Evolutionary conservation across 1,140 invertebrate genomes (phyloP).

Genomic region (Mylabris phalerata): DNA sequence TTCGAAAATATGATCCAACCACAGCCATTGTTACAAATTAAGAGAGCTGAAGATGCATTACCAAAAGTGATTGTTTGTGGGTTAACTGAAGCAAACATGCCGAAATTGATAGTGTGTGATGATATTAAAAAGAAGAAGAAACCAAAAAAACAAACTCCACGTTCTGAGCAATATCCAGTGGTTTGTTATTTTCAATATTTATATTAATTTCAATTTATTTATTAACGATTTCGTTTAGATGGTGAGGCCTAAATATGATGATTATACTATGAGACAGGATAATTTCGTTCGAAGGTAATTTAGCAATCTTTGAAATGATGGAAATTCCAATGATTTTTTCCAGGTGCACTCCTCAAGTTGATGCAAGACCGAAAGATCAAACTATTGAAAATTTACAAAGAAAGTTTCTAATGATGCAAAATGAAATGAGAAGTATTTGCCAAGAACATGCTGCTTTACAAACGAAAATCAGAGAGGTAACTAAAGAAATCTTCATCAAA

Average conservation of each 20-base stretch:
- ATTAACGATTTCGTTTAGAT: background rate
- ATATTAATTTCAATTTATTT: background rate
- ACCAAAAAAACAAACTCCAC: background rate
- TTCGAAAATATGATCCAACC: conserved; percentile 26
- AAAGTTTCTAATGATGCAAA: too few species aligned
- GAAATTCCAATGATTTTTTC: too few species aligned
- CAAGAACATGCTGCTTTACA: background rate
- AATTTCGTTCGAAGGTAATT: too few species aligned
- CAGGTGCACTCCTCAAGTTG: too few species aligned
- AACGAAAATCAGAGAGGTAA: background rate
- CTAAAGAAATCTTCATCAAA: background rate
- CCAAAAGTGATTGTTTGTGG: conserved; percentile 41
- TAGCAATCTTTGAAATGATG: too few species aligned
- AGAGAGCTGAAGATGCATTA: conserved; percentile 32
- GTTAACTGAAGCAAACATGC: conserved; percentile 34
- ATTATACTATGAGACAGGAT: too few species aligned
- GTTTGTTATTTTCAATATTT: background rate
- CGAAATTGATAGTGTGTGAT: conserved; percentile 38
- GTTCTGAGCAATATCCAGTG: background rate
- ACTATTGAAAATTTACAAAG: too few species aligned
- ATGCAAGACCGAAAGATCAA: too few species aligned
- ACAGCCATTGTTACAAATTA: conserved; percentile 12
- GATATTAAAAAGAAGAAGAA: conserved; percentile 19
- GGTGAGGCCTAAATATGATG: too few species aligned
- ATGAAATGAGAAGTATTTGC: background rate